Percentiles rank a stretch among this genome's conserved stretches.
These are phyloP conservation scores for Pachyuromys duprasi DNA, from an alignment of 2,797 vertebrate genomes.

Conservation along the genomic window DNA sequence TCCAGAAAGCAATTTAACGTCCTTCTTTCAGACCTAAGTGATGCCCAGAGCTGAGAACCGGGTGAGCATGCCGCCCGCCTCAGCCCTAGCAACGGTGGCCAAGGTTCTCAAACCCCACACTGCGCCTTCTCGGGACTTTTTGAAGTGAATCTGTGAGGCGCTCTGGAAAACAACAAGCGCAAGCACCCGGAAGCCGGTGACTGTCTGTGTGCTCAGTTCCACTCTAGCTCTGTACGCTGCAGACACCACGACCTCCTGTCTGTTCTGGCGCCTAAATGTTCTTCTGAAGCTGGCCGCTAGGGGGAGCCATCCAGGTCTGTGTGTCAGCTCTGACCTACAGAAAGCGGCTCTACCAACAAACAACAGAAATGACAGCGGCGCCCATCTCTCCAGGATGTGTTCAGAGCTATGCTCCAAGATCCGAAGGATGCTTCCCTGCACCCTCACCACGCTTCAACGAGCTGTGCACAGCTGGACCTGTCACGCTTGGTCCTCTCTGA, in stretches of 20 bases:
- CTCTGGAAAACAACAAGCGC: accelerated
- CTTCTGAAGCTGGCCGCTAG: neutral
- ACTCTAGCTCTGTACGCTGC: neutral
- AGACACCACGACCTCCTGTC: neutral
- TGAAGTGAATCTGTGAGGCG: neutral
- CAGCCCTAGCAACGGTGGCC: neutral
- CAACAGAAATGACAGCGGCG: accelerated
- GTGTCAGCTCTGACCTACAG: neutral
- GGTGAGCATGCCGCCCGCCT: no score
- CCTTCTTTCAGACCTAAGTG: neutral
- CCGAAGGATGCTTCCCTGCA: neutral
- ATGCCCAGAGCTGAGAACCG: neutral
- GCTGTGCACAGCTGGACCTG: no score
- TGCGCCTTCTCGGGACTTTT: neutral
- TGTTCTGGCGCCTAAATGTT: neutral
- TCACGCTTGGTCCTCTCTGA: neutral
- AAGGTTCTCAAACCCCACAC: neutral
- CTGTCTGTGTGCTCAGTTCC: neutral
- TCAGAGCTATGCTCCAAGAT: neutral
- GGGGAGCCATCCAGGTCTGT: no score
- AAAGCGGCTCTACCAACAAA: neutral
- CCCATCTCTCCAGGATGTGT: neutral
- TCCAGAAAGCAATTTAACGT: neutral
- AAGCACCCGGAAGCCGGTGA: neutral
- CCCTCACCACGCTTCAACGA: neutral